Conservation (phyloP, 2,113 vertebrate species). For the Orthonyx spaldingii region DNA sequence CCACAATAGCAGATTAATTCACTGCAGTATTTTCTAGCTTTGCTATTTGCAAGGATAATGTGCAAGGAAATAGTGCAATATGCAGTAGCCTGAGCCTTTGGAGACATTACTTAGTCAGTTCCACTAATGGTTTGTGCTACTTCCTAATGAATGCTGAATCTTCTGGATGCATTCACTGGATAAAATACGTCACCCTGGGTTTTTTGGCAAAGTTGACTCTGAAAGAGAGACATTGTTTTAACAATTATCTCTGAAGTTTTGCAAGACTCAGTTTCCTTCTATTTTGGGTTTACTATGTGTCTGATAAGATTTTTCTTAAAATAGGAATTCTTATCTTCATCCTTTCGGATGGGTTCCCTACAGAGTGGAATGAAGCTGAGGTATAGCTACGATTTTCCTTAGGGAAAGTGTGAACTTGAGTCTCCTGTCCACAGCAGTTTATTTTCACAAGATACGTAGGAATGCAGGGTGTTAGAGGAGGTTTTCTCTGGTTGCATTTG, state of each 20-base stretch:
- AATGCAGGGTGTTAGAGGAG: neutral
- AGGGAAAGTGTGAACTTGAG: neutral
- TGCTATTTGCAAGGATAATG: neutral
- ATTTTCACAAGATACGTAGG: neutral
- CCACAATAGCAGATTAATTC: neutral
- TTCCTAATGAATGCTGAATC: neutral
- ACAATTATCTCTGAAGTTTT: neutral
- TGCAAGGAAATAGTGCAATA: neutral
- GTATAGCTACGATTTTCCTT: neutral
- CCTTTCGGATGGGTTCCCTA: neutral
- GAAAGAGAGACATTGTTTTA: neutral
- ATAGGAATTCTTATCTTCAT: neutral
- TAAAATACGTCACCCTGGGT: accelerated
- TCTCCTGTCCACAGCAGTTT: neutral
- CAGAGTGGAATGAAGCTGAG: neutral
- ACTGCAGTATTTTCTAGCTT: neutral
- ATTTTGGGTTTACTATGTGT: neutral
- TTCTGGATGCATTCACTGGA: neutral
- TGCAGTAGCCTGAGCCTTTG: neutral
- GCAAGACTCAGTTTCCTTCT: neutral
- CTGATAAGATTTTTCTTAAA: neutral
- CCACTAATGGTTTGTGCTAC: neutral
- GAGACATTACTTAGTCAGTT: neutral
- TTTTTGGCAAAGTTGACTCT: neutral
- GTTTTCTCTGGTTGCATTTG: neutral